Evolutionary conservation across 2,888 invertebrate species (phyloP), one percentile per base, ranked within the genome.

Genomic region (Norana najaformis): DNA sequence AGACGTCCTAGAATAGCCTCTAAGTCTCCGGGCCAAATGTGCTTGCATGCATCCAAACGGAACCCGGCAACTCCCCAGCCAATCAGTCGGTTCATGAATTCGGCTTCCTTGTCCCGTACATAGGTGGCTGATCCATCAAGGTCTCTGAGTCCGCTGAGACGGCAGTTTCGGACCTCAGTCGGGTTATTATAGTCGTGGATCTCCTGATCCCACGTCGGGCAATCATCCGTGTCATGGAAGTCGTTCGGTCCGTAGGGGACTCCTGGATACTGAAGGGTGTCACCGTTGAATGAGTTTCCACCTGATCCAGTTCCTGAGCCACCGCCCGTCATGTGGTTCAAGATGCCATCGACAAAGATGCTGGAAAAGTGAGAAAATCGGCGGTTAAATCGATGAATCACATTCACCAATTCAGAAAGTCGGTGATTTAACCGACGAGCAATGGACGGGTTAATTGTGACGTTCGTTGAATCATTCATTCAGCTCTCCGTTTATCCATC

Each of bases 11-110:
- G 97, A 92, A 98, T 97, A n/a, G 95, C 93, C 39, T 95, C 93
- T 36, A 98, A 95, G 94, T 98, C 97, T 0, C 93, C 94, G 0
- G 98, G 97, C 95, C 95, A 95, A 95, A 96, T 96, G 93, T 96
- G 96, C 92, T 96, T 96, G 23, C 95, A 93, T 13, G 96, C 96
- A 92, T 96, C 96, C 85, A 95, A 92, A 47, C 94, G 92, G 95
- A 98, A 97, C 36, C 98, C 98, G 94, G 97, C 97, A 0, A 97
- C 97, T 47, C 98, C 98, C 90, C 96, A 94, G 88, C 96, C 96
- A 82, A 97, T 96, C 14, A 96, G 95, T 23, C 95, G 95, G 94
- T 97, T 97, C 95, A 97, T 94, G 93, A 95, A 96, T 0, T 96
- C 96, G 0, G 96, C 95, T 11, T 97, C 96, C 94, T 96, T 96